phyloP scores from a whole-genome alignment of 1,140 invertebrate species.

The Drosophila sp. region DNA sequence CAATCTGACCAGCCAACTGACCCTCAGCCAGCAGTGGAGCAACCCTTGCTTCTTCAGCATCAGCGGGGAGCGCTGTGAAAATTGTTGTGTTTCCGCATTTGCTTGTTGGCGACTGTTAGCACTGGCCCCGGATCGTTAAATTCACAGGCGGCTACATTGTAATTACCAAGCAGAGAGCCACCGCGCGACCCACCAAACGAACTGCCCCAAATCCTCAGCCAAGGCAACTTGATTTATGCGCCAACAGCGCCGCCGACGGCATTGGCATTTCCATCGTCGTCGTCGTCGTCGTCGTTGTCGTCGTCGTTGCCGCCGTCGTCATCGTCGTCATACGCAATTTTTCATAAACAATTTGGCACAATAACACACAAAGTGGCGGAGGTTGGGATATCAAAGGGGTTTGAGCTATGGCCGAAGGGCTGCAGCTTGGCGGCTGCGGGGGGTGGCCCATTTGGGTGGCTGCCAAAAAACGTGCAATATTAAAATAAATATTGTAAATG shows the following conservation, averaged over 20 bases:
- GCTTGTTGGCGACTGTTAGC: conserved; percentile 54
- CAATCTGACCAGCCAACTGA: conserved; percentile 62
- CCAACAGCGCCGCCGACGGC: conserved; percentile 59
- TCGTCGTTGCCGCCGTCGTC: conserved; percentile 37
- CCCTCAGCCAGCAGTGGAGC: conserved; percentile 41
- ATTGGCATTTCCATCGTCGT: conserved; percentile 21
- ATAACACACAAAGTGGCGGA: conserved; percentile 62
- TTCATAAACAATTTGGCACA: conserved; percentile 83
- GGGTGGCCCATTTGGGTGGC: conserved; percentile 22
- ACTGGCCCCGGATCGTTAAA: conserved; percentile 67
- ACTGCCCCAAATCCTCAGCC: conserved; percentile 75
- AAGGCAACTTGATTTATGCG: conserved; percentile 79
- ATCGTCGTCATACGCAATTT: conserved; percentile 75
- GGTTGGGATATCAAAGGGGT: conserved; percentile 7
- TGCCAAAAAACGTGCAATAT: conserved; percentile 57
- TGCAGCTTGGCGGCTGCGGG: neutral
- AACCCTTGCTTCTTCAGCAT: conserved; percentile 43
- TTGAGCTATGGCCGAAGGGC: conserved; percentile 15
- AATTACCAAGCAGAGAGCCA: conserved; percentile 63
- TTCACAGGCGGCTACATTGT: conserved; percentile 82
- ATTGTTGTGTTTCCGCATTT: conserved; percentile 69
- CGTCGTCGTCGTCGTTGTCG: conserved; percentile 35
- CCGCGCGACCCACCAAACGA: conserved; percentile 56
- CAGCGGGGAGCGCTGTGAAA: conserved; percentile 44
- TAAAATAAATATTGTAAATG: conserved; percentile 82